Evolutionary conservation across 2,797 vertebrate species (phyloP).

Genomic region (Eupleurogrammus muticus): DNA sequence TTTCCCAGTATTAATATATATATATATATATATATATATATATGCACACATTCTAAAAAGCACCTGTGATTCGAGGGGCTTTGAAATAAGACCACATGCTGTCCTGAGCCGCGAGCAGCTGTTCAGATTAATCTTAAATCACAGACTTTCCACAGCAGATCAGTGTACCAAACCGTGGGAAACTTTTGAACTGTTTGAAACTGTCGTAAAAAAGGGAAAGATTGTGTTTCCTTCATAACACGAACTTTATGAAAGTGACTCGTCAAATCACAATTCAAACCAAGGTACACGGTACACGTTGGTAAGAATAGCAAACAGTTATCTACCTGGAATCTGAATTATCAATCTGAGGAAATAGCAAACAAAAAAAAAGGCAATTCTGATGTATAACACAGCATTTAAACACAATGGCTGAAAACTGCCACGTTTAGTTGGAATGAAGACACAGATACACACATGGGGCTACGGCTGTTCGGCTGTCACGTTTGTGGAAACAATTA

Average conservation of each 20-base stretch:
- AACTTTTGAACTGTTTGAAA: constrained; percentile 34
- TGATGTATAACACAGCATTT: constrained; percentile 2
- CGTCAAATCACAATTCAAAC: too few relatives aligned
- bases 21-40: too few relatives aligned
- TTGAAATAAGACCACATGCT: constrained; percentile 33
- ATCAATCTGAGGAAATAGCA: not conserved
- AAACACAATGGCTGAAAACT: not conserved
- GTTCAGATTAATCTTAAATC: constrained; percentile 69
- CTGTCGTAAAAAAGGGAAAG: constrained; percentile 8
- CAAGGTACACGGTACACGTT: too few relatives aligned
- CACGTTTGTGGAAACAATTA: constrained; percentile 8
- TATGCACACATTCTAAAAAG: not conserved
- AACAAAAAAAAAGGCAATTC: not conserved
- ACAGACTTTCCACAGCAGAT: constrained; percentile 45
- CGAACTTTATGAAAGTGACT: not conserved
- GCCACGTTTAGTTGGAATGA: constrained; percentile 11
- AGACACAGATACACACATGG: constrained; percentile 8
- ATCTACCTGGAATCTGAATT: constrained; percentile 1
- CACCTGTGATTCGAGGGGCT: not conserved
- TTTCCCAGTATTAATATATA: not conserved
- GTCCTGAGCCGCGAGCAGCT: constrained; percentile 58
- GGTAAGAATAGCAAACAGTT: not conserved
- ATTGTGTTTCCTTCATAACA: not conserved
- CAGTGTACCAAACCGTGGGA: not conserved
- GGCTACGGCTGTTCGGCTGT: constrained; percentile 6